phyloP scores from a whole-genome alignment of 2,888 invertebrate species.

The Tachina grossa region DNA sequence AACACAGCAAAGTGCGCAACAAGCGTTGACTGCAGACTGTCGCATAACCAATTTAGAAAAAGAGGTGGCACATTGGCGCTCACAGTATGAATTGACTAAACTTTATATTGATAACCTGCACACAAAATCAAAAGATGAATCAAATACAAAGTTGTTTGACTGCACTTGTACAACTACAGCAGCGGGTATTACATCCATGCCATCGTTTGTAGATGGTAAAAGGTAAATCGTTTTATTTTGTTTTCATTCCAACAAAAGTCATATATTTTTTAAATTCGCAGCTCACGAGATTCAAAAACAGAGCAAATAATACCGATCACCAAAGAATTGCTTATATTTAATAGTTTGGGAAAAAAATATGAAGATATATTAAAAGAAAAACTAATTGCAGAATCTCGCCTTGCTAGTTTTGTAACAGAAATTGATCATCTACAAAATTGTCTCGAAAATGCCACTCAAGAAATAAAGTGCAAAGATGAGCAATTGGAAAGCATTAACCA shows the following conservation, averaged over 20 bases:
- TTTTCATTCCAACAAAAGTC: background rate
- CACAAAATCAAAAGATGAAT: constrained; percentile 22
- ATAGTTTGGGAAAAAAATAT: constrained; percentile 80
- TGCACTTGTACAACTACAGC: constrained; percentile 79
- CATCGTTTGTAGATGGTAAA: constrained; percentile 74
- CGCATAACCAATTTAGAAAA: constrained; percentile 84
- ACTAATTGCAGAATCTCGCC: constrained; percentile 80
- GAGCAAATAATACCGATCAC: constrained; percentile 74
- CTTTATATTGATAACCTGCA: constrained; percentile 74
- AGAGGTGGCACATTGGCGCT: constrained; percentile 89
- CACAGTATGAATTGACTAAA: constrained; percentile 88
- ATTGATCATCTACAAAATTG: constrained; percentile 83
- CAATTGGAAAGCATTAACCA: constrained; percentile 84
- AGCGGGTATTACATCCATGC: constrained; percentile 78
- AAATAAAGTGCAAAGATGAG: constrained; percentile 84
- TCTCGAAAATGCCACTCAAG: constrained; percentile 83
- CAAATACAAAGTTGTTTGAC: constrained; percentile 42
- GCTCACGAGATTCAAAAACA: constrained; percentile 76
- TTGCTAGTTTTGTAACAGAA: constrained; percentile 82
- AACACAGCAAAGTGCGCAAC: constrained; percentile 44
- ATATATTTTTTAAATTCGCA: background rate
- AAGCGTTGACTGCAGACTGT: constrained; percentile 77
- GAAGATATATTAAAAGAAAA: constrained; percentile 81
- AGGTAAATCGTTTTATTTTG: constrained; percentile 58
- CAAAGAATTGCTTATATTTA: constrained; percentile 81